phyloP scores from a whole-genome alignment of 2,113 vertebrate species.

The Octodon degus region DNA sequence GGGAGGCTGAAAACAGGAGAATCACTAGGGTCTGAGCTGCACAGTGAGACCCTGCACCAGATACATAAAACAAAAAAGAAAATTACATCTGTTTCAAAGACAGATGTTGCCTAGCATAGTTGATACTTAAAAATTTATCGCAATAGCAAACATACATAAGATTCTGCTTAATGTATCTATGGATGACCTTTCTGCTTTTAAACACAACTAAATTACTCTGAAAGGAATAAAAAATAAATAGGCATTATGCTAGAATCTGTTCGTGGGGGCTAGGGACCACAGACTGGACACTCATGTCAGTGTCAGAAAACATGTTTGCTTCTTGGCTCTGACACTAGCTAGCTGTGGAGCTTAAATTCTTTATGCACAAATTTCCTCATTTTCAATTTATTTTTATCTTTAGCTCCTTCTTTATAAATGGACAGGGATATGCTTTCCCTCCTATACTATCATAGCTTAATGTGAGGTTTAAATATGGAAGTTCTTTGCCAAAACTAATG shows the following conservation, averaged over 20 bases:
- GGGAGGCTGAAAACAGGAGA: too few relatives aligned
- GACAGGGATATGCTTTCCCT: conserved; percentile 22
- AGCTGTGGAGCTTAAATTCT: conserved; percentile 29
- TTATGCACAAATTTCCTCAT: conserved; percentile 11
- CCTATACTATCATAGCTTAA: conserved; percentile 11
- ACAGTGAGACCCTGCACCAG: too few relatives aligned
- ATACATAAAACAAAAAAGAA: neutral
- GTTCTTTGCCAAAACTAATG: conserved; percentile 39
- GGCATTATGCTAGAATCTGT: neutral
- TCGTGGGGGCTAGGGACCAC: neutral
- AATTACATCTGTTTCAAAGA: neutral
- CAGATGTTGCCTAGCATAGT: neutral
- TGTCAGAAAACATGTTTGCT: neutral
- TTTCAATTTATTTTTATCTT: conserved; percentile 10
- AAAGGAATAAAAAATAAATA: conserved; percentile 28
- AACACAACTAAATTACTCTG: conserved; percentile 32
- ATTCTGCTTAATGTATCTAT: neutral
- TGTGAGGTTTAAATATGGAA: neutral
- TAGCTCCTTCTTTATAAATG: neutral
- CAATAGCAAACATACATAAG: neutral
- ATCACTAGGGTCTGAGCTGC: too few relatives aligned
- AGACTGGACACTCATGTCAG: conserved; percentile 8
- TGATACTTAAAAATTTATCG: neutral
- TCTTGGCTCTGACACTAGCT: conserved; percentile 12
- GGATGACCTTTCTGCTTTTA: neutral